These are phyloP conservation scores for Scaptodrosophila latifasciaeformis DNA, from an alignment of 2,888 invertebrate genomes.

Conservation along the genomic window DNA sequence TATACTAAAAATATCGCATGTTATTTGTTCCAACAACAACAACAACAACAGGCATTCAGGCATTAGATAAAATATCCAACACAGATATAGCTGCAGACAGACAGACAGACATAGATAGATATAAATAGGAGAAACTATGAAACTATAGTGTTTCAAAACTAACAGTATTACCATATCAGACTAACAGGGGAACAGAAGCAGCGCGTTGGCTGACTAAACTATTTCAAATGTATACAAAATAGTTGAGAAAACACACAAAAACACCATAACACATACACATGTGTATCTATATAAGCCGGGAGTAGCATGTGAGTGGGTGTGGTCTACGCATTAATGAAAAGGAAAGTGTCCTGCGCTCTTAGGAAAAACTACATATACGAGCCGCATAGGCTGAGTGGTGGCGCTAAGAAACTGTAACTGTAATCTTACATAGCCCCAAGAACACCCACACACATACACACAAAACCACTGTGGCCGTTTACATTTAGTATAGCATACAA, in stretches of 20 bases:
- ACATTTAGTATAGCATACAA: conserved; percentile 40
- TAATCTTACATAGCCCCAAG: conserved; percentile 7
- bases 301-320: neutral
- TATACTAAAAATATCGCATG: conserved; percentile 1
- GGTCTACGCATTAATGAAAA: conserved; percentile 22
- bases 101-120: conserved; percentile 1
- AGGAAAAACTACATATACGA: conserved; percentile 59
- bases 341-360: conserved; percentile 59
- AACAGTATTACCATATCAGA: conserved; percentile 73
- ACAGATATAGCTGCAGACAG: neutral
- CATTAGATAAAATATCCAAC: conserved; percentile 20
- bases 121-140: conserved; percentile 63
- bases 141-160: conserved; percentile 73
- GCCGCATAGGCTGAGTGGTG: conserved; percentile 32
- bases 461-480: neutral
- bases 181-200: conserved; percentile 64
- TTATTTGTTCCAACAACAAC: too few relatives aligned
- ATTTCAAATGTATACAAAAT: conserved; percentile 45
- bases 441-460: neutral
- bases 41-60: conserved; percentile 8
- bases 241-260: conserved; percentile 29
- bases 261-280: neutral
- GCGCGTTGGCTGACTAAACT: conserved; percentile 45
- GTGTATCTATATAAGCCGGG: too few relatives aligned
- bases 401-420: conserved; percentile 9